Conservation (phyloP, 2,113 vertebrate species). For the Tamias sibiricus region DNA sequence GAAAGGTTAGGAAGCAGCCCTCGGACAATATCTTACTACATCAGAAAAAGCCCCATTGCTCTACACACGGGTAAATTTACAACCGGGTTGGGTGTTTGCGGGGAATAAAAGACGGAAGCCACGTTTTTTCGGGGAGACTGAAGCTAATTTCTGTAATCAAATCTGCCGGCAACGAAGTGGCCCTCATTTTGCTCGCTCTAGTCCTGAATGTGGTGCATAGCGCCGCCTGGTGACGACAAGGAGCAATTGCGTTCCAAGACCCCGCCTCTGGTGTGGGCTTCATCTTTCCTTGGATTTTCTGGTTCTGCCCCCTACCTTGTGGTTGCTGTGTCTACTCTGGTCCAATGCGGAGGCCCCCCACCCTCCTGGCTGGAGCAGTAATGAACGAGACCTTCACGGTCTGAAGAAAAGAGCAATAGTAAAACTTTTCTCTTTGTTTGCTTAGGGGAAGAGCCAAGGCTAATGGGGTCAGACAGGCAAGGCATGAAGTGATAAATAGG, state of each 20-base stretch:
- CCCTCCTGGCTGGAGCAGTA: background rate
- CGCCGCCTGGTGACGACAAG: conserved; percentile 47
- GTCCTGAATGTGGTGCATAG: background rate
- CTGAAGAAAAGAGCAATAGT: background rate
- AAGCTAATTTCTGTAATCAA: background rate
- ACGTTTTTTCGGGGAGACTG: background rate
- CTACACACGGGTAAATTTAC: background rate
- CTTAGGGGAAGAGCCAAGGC: background rate
- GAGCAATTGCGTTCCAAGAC: background rate
- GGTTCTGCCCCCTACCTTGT: too few species aligned
- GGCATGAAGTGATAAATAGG: background rate
- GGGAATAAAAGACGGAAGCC: background rate
- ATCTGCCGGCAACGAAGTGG: accelerated
- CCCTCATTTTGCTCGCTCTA: background rate
- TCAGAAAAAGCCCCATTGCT: background rate
- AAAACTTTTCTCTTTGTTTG: background rate
- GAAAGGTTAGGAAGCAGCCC: background rate
- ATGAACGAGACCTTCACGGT: background rate
- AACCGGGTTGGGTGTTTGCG: background rate
- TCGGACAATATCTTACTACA: background rate
- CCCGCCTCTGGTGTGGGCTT: too few species aligned
- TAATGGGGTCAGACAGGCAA: background rate
- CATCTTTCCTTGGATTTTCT: background rate
- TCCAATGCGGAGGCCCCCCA: background rate
- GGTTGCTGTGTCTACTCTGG: background rate